Percentiles rank a stretch among this genome's conserved stretches.
Evolutionary conservation across 1,140 invertebrate genomes (phyloP).

Genomic region (Eulimnadia texana): DNA sequence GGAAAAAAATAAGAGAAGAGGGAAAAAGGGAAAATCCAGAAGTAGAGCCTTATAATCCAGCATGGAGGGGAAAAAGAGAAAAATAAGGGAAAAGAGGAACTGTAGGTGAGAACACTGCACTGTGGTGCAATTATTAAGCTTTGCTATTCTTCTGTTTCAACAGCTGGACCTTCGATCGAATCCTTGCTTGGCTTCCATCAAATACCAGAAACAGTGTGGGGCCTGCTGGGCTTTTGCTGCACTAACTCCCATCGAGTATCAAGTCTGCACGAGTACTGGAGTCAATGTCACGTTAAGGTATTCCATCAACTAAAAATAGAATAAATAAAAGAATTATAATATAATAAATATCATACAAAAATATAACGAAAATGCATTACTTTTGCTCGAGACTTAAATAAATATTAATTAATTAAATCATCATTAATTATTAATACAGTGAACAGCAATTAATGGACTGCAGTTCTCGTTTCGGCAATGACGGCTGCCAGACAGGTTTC

Average conservation of each 20-base stretch:
- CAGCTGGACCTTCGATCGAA: background rate
- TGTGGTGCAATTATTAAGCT: no score
- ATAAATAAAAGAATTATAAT: no score
- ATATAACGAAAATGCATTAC: no score
- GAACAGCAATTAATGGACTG: constrained; percentile 49
- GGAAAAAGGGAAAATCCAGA: no score
- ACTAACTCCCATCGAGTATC: background rate
- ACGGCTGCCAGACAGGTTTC: constrained; percentile 51
- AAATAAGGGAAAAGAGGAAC: no score
- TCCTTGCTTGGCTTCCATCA: background rate
- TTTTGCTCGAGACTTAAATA: no score
- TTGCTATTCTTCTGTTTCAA: background rate
- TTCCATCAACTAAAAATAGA: no score
- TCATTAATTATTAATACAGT: constrained; percentile 27
- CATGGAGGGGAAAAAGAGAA: no score
- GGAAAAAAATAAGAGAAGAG: no score
- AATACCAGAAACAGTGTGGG: background rate
- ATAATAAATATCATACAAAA: no score
- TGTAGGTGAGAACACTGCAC: no score
- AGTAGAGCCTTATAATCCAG: no score
- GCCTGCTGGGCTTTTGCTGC: background rate
- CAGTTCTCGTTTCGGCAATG: constrained; percentile 35
- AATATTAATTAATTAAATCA: background rate
- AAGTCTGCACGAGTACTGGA: background rate
- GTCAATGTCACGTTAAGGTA: background rate